Evolutionary conservation across 2,888 invertebrate species (phyloP), one percentile per base, ranked within the genome.

Genomic region (Unio delphinus): DNA sequence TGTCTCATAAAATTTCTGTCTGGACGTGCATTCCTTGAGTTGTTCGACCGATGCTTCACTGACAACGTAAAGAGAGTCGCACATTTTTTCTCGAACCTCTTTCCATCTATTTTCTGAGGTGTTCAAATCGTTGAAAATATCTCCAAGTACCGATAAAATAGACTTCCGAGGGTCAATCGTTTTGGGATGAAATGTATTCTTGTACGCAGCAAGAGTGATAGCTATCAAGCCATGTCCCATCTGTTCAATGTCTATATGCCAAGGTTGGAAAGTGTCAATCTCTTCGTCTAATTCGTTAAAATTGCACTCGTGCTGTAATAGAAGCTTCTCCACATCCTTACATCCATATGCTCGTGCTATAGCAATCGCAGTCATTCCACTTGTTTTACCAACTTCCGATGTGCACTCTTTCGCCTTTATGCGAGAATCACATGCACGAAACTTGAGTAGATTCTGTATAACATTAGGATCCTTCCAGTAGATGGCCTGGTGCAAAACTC

Each of bases 171-270:
- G 26, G 57, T 69, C 64, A 11, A 69, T 58, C 1, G 5, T 28
- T 15, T 15, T 6, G 4, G 72, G 69, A 55, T 69, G 67, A 60
- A 72, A 72, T 4, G 69, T 63, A 7, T 64, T 55, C 20, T 69
- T 72, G 69, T 78, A 80, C 0, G 76, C 74, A 4, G 78, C 78
- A 15, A 80, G 54, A 11, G 78, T 74, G 3, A 80, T 60, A 2
- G 70, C 54, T 28, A 80, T 23, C 34, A 80, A 60, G 17, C 74
- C 65, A 23, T 67, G 68, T 20, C 68, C 73, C 18, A 69, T 59
- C 17, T 59, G 61, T 23, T 75, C 67, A 15, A 65, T 67, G 17
- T 34, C 58, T 18, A 3, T 23, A 23, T 54, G 20, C 17, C 61
- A 56, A 17, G 45, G 34, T 34, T 71, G 71, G 64, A 73, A 76